Evolutionary conservation across 2,113 vertebrate genomes (phyloP), one percentile per base, ranked within the genome.

Genomic region (Dasypus novemcinctus): DNA sequence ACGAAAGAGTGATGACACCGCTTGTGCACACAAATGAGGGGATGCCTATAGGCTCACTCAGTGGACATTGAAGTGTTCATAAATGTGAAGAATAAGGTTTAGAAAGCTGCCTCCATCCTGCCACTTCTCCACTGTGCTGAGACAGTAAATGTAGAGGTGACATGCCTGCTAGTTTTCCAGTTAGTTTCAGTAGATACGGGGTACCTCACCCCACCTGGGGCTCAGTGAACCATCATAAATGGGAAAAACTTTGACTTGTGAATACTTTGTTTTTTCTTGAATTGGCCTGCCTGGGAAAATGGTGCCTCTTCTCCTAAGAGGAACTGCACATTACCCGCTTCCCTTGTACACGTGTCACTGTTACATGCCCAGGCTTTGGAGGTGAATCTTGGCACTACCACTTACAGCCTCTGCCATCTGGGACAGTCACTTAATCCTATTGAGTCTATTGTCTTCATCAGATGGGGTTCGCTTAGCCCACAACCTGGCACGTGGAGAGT

Each of bases 191-290:
- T 21, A 78, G 59, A 57, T 78, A 72, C n/a, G n/a, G n/a, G n/a
- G 46, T 27, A 59, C 14, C 3, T 1, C 25, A 8, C 4, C 14
- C 4, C 54, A 3, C 8, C 29, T 3, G 0, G 21, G 23, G 7
- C 87, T 63, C 83, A n/a, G 4, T 69, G 36, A 63, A 57, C n/a
- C 21, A 38, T 57, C 6, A 0, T 36, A 17, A 7, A 6, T 11
- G 33, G 49, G 84, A 6, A n/a, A 46, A 20, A n/a, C 69, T 5
- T 27, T 21, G 43, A 38, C 38, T 29, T 74, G 57, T 33, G 64
- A 11, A 20, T 84, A 25, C 20, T 69, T 61, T 81, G 9, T n/a
- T 66, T 90, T 78, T 63, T 59, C 46, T 61, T 63, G 57, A 78
- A 3, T 63, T 3, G 2, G n/a, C 57, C 36, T 15, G 92, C 68